These are phyloP conservation scores for Venustaconcha ellipsiformis DNA, from an alignment of 1,140 invertebrate genomes.

Conservation along the genomic window DNA sequence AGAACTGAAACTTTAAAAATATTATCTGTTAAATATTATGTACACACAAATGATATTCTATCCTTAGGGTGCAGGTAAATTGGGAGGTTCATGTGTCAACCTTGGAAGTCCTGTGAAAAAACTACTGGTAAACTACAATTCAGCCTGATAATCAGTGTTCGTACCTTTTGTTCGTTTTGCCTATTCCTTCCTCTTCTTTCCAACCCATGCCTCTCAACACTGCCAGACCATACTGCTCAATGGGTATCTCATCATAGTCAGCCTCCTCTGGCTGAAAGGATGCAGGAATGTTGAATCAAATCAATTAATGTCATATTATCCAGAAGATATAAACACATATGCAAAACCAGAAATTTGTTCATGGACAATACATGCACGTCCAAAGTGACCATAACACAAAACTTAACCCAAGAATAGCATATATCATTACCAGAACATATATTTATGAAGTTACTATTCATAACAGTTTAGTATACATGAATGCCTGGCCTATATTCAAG, in stretches of 20 bases:
- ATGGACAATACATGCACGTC: not conserved
- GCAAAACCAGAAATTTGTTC: too few relatives aligned
- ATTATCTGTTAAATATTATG: too few relatives aligned
- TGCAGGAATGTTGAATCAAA: not conserved
- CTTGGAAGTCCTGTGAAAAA: conserved; percentile 31
- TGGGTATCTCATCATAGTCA: conserved; percentile 91
- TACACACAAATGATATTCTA: too few relatives aligned
- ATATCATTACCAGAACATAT: too few relatives aligned
- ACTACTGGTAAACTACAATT: not conserved
- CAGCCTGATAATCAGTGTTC: too few relatives aligned
- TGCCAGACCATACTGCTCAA: conserved; percentile 89
- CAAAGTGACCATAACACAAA: not conserved
- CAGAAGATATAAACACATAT: not conserved
- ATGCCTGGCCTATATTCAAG: not conserved
- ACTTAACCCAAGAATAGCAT: not conserved
- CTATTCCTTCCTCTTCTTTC: conserved; percentile 81
- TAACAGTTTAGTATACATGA: too few relatives aligned
- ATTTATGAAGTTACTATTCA: too few relatives aligned
- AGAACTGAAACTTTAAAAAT: too few relatives aligned
- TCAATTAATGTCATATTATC: not conserved
- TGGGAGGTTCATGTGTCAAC: not conserved
- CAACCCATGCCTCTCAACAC: conserved; percentile 97
- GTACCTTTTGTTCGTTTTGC: conserved; percentile 71
- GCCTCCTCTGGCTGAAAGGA: conserved; percentile 56
- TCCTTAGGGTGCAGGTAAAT: not conserved